Evolutionary conservation across 35 echinoderm and acorn worm species (phyloP).

Genomic region (Chiridota heheva): DNA sequence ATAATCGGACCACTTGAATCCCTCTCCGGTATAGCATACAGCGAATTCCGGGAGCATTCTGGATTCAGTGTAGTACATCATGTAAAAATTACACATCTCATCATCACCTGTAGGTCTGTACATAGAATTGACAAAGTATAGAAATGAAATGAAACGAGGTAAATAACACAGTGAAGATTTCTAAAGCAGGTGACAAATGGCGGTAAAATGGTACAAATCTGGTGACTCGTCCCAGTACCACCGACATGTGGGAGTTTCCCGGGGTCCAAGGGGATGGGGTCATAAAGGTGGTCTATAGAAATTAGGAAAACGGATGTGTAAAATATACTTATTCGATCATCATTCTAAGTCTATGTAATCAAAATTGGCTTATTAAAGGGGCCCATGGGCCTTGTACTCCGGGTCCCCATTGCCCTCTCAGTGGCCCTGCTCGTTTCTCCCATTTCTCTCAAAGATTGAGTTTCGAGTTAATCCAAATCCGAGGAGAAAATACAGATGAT

Average conservation of each 20-base stretch:
- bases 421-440: too few species aligned
- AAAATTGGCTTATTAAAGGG: too few species aligned
- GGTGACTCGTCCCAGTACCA: neutral
- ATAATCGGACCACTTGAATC: slow-evolving; percentile 68
- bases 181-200: neutral
- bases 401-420: too few species aligned
- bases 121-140: neutral
- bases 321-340: too few species aligned
- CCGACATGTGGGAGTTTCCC: neutral
- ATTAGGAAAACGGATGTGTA: too few species aligned
- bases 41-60: slow-evolving; percentile 45
- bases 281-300: too few species aligned
- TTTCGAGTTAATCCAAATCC: too few species aligned
- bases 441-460: too few species aligned
- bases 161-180: neutral
- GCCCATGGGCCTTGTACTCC: too few species aligned
- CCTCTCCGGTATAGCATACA: slow-evolving; percentile 38
- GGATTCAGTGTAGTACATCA: slow-evolving; percentile 89
- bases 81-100: slow-evolving; percentile 99
- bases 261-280: too few species aligned
- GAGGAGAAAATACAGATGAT: too few species aligned
- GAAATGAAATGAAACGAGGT: neutral
- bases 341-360: too few species aligned
- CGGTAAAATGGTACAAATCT: neutral
- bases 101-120: slow-evolving; percentile 69